Conservation (phyloP, 2,888 invertebrate genomes). For the Caenorhabditis parvicauda region DNA sequence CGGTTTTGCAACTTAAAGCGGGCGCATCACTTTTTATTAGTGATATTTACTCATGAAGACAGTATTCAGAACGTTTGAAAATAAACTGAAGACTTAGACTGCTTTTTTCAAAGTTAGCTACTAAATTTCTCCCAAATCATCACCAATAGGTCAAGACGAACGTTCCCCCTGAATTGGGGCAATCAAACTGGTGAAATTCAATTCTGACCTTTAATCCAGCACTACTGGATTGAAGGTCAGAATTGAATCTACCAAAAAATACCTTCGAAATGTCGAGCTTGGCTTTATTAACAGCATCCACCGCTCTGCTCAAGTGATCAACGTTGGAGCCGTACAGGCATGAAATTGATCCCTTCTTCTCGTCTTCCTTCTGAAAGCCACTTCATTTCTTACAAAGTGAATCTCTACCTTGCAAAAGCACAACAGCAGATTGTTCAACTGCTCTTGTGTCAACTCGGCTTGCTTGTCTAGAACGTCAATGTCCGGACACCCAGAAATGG, state of each 20-base stretch:
- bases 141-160: no score
- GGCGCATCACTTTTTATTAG: no score
- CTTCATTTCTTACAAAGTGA: not conserved
- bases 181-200: no score
- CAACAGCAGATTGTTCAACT: conserved; percentile 36
- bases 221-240: not conserved
- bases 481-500: conserved; percentile 53
- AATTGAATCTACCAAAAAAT: not conserved
- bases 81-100: no score
- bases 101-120: no score
- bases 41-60: no score
- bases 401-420: conserved; percentile 43
- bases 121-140: no score
- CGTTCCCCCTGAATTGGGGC: no score
- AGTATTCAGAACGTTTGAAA: no score
- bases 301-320: conserved; percentile 42
- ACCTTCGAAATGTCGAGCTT: conserved; percentile 45
- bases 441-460: conserved; percentile 26
- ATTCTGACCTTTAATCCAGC: no score
- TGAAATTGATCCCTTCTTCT: conserved; percentile 34
- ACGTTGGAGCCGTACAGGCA: conserved; percentile 52
- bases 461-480: conserved; percentile 44
- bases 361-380: conserved; percentile 20
- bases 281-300: conserved; percentile 41
- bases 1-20: no score